These are phyloP conservation scores for Ptyas mucosa DNA, from an alignment of 2,113 vertebrate genomes.

Conservation along the genomic window DNA sequence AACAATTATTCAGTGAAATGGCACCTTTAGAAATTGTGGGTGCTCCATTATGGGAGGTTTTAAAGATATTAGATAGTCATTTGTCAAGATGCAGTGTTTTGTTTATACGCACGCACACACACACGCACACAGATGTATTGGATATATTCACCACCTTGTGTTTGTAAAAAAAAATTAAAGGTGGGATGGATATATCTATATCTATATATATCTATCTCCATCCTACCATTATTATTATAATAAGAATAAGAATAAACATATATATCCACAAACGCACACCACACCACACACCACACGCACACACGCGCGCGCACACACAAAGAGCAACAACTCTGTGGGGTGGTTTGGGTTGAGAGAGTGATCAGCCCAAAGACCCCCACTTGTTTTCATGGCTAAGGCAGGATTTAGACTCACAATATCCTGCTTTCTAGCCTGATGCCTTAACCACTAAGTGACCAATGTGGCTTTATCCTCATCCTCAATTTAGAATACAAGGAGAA, in stretches of 20 bases:
- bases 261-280: too few species aligned
- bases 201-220: too few species aligned
- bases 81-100: not conserved
- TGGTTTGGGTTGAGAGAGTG: not conserved
- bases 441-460: not conserved
- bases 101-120: not conserved
- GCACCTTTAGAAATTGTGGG: too few species aligned
- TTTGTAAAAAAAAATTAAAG: too few species aligned
- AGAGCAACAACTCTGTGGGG: not conserved
- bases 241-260: too few species aligned
- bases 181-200: too few species aligned
- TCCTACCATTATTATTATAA: too few species aligned
- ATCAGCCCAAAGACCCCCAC: not conserved
- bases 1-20: too few species aligned
- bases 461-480: not conserved
- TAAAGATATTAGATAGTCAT: too few species aligned
- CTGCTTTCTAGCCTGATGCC: not conserved
- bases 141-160: not conserved
- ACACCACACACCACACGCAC: too few species aligned
- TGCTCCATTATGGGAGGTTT: too few species aligned
- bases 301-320: too few species aligned
- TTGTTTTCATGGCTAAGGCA: not conserved
- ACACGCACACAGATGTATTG: not conserved
- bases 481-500: not conserved
- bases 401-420: not conserved